Conservation (phyloP, 2,888 invertebrate species). For the Listrodromus nycthemerus region DNA sequence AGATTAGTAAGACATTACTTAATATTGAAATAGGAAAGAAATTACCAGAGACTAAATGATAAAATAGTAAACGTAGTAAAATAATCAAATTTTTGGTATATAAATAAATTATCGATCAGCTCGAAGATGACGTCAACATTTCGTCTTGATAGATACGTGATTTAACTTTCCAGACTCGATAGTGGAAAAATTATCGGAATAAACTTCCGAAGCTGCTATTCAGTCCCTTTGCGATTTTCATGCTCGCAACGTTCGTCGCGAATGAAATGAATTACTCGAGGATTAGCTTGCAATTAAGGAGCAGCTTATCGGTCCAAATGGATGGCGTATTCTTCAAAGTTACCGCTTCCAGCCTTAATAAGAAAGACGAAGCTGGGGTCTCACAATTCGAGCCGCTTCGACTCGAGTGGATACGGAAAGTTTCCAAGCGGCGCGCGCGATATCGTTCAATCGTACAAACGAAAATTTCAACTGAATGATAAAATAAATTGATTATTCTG, state of each 20-base stretch:
- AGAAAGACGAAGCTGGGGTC: background rate
- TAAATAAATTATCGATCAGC: no score
- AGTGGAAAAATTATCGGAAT: background rate
- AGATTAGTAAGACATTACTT: no score
- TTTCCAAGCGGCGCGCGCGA: background rate
- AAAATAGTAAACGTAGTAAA: no score
- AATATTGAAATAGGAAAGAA: no score
- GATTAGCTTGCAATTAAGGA: slow-evolving; percentile 38
- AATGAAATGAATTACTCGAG: slow-evolving; percentile 27
- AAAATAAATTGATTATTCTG: no score
- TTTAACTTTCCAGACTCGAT: no score
- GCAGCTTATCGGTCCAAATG: background rate
- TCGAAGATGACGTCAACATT: no score
- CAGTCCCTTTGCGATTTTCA: background rate
- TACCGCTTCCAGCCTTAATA: background rate
- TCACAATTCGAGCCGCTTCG: background rate
- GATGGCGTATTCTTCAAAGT: background rate
- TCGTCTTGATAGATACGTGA: no score
- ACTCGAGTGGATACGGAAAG: slow-evolving; percentile 19
- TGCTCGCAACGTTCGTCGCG: background rate
- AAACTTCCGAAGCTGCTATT: background rate
- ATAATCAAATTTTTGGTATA: no score
- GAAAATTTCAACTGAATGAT: background rate
- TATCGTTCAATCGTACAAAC: background rate
- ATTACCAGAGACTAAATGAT: no score